These are phyloP conservation scores for Triplophysa rosa DNA, from an alignment of 2,113 vertebrate species.

Conservation along the genomic window DNA sequence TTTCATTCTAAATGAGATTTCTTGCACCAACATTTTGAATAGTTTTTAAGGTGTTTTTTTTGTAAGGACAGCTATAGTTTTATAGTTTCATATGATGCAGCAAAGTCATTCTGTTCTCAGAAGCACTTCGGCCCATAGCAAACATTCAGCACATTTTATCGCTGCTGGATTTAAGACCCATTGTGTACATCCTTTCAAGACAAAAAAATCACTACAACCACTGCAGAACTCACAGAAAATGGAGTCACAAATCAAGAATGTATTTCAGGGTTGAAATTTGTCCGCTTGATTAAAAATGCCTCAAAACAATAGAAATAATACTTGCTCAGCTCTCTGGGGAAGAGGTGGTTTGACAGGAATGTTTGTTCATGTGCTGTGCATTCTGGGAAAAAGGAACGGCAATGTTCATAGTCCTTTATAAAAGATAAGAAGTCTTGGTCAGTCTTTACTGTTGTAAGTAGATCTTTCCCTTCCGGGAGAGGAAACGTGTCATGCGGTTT, in stretches of 20 bases:
- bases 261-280: not conserved
- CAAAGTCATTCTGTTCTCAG: not conserved
- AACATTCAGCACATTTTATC: not conserved
- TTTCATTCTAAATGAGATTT: not conserved
- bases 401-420: not conserved
- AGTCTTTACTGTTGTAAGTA: not conserved
- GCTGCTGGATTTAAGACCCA: not conserved
- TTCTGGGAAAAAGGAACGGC: not conserved
- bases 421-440: not conserved
- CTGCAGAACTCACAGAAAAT: not conserved
- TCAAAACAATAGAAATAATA: not conserved
- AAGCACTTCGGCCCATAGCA: not conserved
- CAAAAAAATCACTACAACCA: not conserved
- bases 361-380: not conserved
- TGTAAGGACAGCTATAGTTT: not conserved
- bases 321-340: not conserved
- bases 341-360: not conserved
- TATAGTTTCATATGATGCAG: not conserved
- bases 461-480: not conserved
- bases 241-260: not conserved
- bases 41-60: not conserved
- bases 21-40: not conserved
- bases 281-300: conserved; percentile 5
- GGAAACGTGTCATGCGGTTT: not conserved
- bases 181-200: not conserved